A percentile compares a stretch with the other conserved stretches of the same genome.
phyloP scores from a whole-genome alignment of 2,888 invertebrate genomes.

The Cheilosia variabilis region DNA sequence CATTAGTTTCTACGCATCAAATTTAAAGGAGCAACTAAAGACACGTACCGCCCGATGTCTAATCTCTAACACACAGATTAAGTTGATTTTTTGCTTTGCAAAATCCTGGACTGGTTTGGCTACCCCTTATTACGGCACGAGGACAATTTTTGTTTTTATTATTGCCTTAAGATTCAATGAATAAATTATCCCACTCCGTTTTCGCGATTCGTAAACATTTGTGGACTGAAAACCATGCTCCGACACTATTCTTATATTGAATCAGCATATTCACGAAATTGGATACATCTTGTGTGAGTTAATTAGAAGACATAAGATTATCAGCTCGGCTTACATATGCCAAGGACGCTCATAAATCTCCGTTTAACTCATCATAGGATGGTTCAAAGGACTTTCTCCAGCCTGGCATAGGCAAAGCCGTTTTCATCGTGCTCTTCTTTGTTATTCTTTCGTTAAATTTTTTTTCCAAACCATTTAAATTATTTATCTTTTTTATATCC shows the following conservation, averaged over 20 bases:
- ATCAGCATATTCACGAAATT: slow-evolving; percentile 33
- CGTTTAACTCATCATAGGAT: slow-evolving; percentile 26
- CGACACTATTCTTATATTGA: slow-evolving; percentile 2
- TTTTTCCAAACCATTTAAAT: slow-evolving; percentile 53
- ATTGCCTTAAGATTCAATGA: slow-evolving; percentile 25
- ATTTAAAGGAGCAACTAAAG: background rate
- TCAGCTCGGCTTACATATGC: slow-evolving; percentile 40
- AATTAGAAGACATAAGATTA: slow-evolving; percentile 53
- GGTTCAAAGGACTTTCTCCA: slow-evolving; percentile 3
- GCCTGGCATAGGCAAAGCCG: background rate
- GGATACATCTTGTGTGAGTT: slow-evolving; percentile 35
- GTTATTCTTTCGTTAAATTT: background rate
- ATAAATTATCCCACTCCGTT: slow-evolving; percentile 46
- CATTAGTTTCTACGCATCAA: background rate
- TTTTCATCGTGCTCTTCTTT: background rate
- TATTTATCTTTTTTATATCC: slow-evolving; percentile 53
- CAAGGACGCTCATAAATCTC: slow-evolving; percentile 44
- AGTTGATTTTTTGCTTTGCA: background rate
- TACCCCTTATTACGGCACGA: background rate
- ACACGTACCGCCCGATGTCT: background rate
- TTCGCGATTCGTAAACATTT: slow-evolving; percentile 36
- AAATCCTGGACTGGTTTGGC: background rate
- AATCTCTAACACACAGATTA: background rate
- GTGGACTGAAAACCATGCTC: background rate
- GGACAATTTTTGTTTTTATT: background rate